Base-by-base conservation (phyloP, 2,797 vertebrate species). In the Falco berigora region DNA sequence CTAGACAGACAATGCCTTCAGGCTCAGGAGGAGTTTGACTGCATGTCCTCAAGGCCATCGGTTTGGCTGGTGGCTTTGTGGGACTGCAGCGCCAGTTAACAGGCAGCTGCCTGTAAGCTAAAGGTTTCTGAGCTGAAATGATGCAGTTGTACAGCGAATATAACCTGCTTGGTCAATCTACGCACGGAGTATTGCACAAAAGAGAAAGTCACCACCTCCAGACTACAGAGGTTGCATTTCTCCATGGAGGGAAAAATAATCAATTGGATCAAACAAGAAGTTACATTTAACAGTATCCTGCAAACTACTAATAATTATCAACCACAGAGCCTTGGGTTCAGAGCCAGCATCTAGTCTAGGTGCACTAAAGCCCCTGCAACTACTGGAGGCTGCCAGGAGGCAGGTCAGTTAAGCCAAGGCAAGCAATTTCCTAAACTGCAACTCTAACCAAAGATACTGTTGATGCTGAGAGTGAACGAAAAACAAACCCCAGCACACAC, bases 11-110 rank as follows among this genome's bases (percentile, higher is more conserved):
- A 77, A 74, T 8, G 32, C 21, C 36, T 86, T 72, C 64, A 88
- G 47, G 25, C 66, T 89, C 34, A 58, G 55, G 34, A 83, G 42
- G 38, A 63, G 21, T 50, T 58, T 56, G 20, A 32, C 4, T 46
- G 12, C 28, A 10, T 32, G 34, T 71, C n/a, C 36, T 76, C 19
- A 44, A 85, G 46, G 40, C 38, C 58, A 23, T 30, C 38, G 63
- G 23, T 3, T 34, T 90, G 49, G 53, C 44, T 0, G 0, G 0
- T 34, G 49, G 46, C 49, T 88, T 88, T 68, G 40, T 8, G 30
- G 19, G 36, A 86, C 19, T 61, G 69, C 59, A 25, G 27, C 8
- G 7, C 32, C 21, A 75, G 15, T 47, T 77, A 88, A 58, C 8
- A 78, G 44, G 18, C 52, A 86, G 27, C 30, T 88, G n/a, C 24